Base-by-base conservation (phyloP, 1,140 invertebrate genomes). In the Eriosoma lanigerum region DNA sequence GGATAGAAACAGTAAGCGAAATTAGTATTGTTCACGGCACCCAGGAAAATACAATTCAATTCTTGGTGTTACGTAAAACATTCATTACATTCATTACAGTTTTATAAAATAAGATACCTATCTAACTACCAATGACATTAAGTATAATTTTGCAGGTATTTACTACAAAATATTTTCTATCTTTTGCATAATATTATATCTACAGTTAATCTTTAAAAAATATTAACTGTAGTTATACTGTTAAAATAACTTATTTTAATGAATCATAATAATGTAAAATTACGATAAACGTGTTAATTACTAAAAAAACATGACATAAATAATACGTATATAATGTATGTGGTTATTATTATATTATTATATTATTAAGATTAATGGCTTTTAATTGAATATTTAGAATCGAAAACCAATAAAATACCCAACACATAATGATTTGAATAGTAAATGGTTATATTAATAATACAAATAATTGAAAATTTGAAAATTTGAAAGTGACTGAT, bases 91-190 rank as follows among this genome's bases (percentile, higher is more conserved):
- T 38, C 58, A 29, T 24, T 21, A 29, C 38, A n/a, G 32, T 50
- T 70, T 26, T 6, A 70, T 70, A 50, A 50, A 70, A 50, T 50
- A 70, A 32, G 62, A 6, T 72, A 54, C 52, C n/a, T 19, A 72
- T n/a, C 64, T 13, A 24, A 26, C 13, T n/a, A 9, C 12, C 44
- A 15, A 48, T 68, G 48, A 52, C 48, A 29, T 52, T 72, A 52
- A 8, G 24, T n/a, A 12, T n/a, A 26, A 6, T 72, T 54, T 52
- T 19, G 17, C 48, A 29, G 17, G 1, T 17, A 19, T 50, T 19
- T 24, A 8, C 26, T 17, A 52, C 15, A 72, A 72, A 52, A 72
- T 72, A 29, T 52, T 52, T 72, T 72, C 24, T 9, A 50, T 50
- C 29, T 48, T 66, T 26, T 21, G 3, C 21, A 13, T 10, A 64